Evolutionary conservation across 2,888 invertebrate genomes (phyloP), one percentile per base, ranked within the genome.

Genomic region (Erebia epiphron): DNA sequence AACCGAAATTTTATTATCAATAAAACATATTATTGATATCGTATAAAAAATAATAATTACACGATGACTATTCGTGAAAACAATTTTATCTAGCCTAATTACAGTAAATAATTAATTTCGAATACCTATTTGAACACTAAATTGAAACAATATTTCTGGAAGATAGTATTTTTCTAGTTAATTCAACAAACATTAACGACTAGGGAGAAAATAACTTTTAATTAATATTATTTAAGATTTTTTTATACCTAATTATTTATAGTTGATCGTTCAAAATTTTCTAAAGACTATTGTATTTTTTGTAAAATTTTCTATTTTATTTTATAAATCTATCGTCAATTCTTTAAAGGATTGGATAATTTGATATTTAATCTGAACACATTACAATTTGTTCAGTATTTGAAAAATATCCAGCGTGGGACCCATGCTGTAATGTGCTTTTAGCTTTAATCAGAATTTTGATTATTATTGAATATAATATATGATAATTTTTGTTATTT

Each of bases 111-210:
- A 63, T 50, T 63, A 26, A 50, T 10, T 61, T 9, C n/a, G 50
- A 52, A 35, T n/a, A 35, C 5, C 35, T 35, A 21, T 61, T 35
- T 41, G 43, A 46, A 61, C 16, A 26, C 35, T 63, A 63, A 21
- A 50, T 63, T 26, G 49, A 63, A 63, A 50, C 10, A 50, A 50
- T 49, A 63, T 63, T 50, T 61, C 43, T 50, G 63, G 63, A 50
- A 50, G 49, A 50, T 43, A 43, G 10, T 43, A 13, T 18, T 43
- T 18, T 54, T 52, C 5, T 16, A 16, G 16, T 43, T 43, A 5
- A 16, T 11, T 18, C 43, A 11, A 60, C 35, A 41, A 41, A 60
- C 41, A 16, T 61, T 61, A 43, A 11, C 5, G 61, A 61, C 43
- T 61, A 18, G 61, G 5, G 7, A 18, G 16, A 58, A 61, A 61